Percentiles rank a stretch among this genome's conserved stretches.
Conservation (phyloP, 2,888 invertebrate species). For the Dryocosmus kuriphilus region DNA sequence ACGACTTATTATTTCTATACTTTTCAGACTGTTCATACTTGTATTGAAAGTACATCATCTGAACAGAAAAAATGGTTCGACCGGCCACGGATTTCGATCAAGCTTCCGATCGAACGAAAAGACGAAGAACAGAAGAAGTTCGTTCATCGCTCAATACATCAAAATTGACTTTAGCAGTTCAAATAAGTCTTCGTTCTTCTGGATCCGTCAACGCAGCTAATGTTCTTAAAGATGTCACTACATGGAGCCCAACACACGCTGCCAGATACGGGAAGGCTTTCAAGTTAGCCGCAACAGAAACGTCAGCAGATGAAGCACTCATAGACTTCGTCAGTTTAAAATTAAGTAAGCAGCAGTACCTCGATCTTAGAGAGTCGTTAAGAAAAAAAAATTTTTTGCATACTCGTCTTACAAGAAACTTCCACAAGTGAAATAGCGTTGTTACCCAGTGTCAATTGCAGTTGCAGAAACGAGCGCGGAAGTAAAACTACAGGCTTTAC, state of each 20-base stretch:
- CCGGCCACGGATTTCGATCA: constrained; percentile 25
- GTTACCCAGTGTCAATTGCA: constrained; percentile 55
- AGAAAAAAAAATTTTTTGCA: background rate
- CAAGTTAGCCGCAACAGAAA: constrained; percentile 30
- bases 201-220: constrained; percentile 38
- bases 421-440: constrained; percentile 50
- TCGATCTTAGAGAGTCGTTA: background rate
- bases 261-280: constrained; percentile 7
- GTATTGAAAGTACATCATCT: background rate
- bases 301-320: constrained; percentile 46
- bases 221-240: constrained; percentile 39
- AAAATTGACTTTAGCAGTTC: constrained; percentile 42
- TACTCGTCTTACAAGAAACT: background rate
- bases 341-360: constrained; percentile 37
- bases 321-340: constrained; percentile 44
- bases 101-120: constrained; percentile 20
- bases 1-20: background rate
- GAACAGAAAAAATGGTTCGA: background rate
- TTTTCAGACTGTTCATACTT: background rate
- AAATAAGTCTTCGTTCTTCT: constrained; percentile 43
- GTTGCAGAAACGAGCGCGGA: constrained; percentile 52
- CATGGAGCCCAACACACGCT: no score
- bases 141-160: background rate
- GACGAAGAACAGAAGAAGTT: no score
- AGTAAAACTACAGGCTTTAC: constrained; percentile 56